Conservation (phyloP, 2,888 invertebrate species). For the Troides helena region DNA sequence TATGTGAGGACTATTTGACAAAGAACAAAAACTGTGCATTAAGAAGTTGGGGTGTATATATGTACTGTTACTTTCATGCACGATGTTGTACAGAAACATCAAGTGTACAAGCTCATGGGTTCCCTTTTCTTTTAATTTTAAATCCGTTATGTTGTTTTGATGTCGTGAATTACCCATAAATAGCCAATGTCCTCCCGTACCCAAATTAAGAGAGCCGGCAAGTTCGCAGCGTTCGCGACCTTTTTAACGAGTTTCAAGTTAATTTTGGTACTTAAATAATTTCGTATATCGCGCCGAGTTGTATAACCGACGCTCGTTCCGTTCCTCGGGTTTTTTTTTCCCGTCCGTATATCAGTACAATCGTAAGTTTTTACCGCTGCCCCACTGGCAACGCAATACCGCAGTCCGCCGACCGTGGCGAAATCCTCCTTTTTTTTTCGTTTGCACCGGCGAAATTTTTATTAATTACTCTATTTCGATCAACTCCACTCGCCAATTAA, state of each 20-base stretch:
- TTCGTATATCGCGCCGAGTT: constrained; percentile 23
- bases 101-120: background rate
- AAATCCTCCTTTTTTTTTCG: constrained; percentile 31
- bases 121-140: background rate
- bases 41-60: too few species aligned
- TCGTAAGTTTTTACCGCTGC: constrained; percentile 34
- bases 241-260: constrained; percentile 23
- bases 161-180: constrained; percentile 5
- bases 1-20: too few species aligned
- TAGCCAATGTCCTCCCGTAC: background rate
- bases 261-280: constrained; percentile 20
- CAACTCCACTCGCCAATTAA: constrained; percentile 30
- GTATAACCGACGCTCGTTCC: constrained; percentile 29
- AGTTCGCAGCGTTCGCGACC: constrained; percentile 8
- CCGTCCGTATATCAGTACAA: constrained; percentile 40
- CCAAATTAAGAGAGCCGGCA: constrained; percentile 1
- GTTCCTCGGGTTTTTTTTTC: constrained; percentile 31
- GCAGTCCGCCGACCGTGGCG: constrained; percentile 33
- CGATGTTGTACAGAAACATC: too few species aligned
- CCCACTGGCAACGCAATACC: constrained; percentile 34
- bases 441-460: constrained; percentile 49
- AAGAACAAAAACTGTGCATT: too few species aligned
- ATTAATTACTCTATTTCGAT: constrained; percentile 56
- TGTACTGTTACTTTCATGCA: too few species aligned
- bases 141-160: constrained; percentile 1